A percentile compares a stretch with the other conserved stretches of the same genome.
These are phyloP conservation scores for Cheilosia scutellata DNA, from an alignment of 2,888 invertebrate genomes.

Conservation along the genomic window DNA sequence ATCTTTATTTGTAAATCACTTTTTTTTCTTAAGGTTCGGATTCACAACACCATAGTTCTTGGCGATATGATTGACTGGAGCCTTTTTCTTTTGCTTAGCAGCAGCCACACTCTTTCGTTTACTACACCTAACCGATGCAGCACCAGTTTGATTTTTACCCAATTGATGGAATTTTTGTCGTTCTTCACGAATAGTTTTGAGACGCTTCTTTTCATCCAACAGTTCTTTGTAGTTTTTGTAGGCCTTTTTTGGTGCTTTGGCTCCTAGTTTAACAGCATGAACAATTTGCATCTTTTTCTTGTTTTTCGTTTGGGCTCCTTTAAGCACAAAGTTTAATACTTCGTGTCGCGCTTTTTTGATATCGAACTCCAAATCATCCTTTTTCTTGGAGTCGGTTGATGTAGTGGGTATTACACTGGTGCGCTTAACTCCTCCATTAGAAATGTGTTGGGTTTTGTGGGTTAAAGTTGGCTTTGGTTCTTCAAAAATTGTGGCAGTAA, in stretches of 20 bases:
- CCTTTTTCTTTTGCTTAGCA: conserved; percentile 84
- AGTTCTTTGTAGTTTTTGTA: conserved; percentile 91
- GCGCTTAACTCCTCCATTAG: neutral
- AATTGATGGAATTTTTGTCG: conserved; percentile 85
- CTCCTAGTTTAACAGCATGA: conserved; percentile 92
- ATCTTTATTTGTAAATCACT: conserved; percentile 29
- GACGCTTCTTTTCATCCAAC: conserved; percentile 86
- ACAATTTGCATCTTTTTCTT: conserved; percentile 92
- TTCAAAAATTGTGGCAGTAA: conserved; percentile 81
- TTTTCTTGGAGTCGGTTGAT: neutral
- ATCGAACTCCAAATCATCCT: conserved; percentile 86
- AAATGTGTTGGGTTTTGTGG: neutral
- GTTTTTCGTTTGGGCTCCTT: conserved; percentile 88
- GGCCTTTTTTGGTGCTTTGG: conserved; percentile 90
- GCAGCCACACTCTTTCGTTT: conserved; percentile 78
- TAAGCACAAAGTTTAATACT: conserved; percentile 92
- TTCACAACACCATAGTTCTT: conserved; percentile 83
- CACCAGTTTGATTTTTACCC: conserved; percentile 87
- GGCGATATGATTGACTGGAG: conserved; percentile 84
- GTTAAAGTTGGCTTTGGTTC: conserved; percentile 73
- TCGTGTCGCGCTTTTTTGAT: conserved; percentile 92
- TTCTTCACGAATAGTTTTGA: conserved; percentile 85
- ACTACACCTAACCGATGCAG: conserved; percentile 85
- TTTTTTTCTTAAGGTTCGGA: conserved; percentile 79
- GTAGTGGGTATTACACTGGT: neutral